phyloP scores from a whole-genome alignment of 2,113 vertebrate genomes.

The Pteropus alecto region DNA sequence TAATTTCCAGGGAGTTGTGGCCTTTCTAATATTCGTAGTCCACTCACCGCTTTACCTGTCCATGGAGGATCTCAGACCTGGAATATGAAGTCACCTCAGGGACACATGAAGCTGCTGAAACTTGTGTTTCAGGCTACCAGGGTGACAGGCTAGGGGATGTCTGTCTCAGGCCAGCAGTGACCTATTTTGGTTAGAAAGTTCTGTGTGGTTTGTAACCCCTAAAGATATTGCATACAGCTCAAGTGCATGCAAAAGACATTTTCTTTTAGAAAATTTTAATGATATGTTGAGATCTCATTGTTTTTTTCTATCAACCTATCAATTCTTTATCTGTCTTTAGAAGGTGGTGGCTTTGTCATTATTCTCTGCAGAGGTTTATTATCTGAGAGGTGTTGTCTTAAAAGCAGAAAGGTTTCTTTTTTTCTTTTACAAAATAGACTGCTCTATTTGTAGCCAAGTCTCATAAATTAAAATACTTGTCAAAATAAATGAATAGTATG shows the following conservation, averaged over 20 bases:
- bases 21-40: background rate
- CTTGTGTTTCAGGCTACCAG: background rate
- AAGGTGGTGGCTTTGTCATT: constrained; percentile 34
- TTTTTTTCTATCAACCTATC: background rate
- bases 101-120: background rate
- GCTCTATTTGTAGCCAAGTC: constrained; percentile 72
- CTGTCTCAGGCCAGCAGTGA: background rate
- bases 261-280: constrained; percentile 8
- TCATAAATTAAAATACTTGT: constrained; percentile 77
- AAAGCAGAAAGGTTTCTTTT: constrained; percentile 22
- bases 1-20: constrained; percentile 10
- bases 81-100: background rate
- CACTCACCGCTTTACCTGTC: background rate
- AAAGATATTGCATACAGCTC: background rate
- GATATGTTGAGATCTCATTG: background rate
- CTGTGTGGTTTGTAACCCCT: background rate
- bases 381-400: constrained; percentile 50
- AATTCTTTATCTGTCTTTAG: constrained; percentile 29
- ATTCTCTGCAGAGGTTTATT: constrained; percentile 46
- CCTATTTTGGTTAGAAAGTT: background rate
- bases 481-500: constrained; percentile 77
- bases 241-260: background rate
- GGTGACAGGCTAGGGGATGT: background rate
- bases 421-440: constrained; percentile 34
- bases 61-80: background rate